A percentile compares a stretch with the other conserved stretches of the same genome.
Evolutionary conservation across 2,113 vertebrate genomes (phyloP).

Genomic region (Triplophysa dalaica): DNA sequence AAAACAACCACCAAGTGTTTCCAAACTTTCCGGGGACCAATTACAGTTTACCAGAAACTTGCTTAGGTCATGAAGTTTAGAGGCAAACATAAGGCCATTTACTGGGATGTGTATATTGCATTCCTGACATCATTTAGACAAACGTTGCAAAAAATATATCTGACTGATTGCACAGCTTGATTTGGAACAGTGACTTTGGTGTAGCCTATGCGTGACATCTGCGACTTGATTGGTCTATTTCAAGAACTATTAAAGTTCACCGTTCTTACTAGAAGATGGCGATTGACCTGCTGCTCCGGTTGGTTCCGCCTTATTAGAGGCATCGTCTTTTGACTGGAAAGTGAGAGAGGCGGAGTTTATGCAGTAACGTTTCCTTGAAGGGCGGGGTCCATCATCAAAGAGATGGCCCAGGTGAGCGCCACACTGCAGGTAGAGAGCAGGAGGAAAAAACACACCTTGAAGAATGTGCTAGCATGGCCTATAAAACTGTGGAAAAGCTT

Average conservation of each 20-base stretch:
- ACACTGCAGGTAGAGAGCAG: slow-evolving; percentile 77
- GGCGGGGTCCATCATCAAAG: slow-evolving; percentile 93
- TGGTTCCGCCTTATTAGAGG: slow-evolving; percentile 1
- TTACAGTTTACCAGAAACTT: slow-evolving; percentile 4
- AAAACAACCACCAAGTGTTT: slow-evolving; percentile 41
- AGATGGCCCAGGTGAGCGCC: slow-evolving; percentile 95
- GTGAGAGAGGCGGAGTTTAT: slow-evolving; percentile 91
- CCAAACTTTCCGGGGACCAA: slow-evolving; percentile 31
- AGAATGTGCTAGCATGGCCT: background rate
- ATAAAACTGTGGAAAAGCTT: background rate
- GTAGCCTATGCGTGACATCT: slow-evolving; percentile 3
- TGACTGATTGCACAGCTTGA: slow-evolving; percentile 3
- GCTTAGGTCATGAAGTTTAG: slow-evolving; percentile 1
- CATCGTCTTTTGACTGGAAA: slow-evolving; percentile 58
- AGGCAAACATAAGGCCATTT: slow-evolving; percentile 29
- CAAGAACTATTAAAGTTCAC: slow-evolving; percentile 35
- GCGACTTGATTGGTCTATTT: slow-evolving; percentile 16
- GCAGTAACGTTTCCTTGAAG: slow-evolving; percentile 94
- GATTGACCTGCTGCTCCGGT: slow-evolving; percentile 24
- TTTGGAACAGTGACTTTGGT: slow-evolving; percentile 27
- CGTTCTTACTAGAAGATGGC: slow-evolving; percentile 37
- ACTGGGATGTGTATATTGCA: slow-evolving; percentile 11
- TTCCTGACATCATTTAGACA: slow-evolving; percentile 1
- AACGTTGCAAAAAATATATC: background rate
- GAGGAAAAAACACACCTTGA: background rate